Evolutionary conservation across 2,113 vertebrate genomes (phyloP).

Genomic region (Peucedramus taeniatus): DNA sequence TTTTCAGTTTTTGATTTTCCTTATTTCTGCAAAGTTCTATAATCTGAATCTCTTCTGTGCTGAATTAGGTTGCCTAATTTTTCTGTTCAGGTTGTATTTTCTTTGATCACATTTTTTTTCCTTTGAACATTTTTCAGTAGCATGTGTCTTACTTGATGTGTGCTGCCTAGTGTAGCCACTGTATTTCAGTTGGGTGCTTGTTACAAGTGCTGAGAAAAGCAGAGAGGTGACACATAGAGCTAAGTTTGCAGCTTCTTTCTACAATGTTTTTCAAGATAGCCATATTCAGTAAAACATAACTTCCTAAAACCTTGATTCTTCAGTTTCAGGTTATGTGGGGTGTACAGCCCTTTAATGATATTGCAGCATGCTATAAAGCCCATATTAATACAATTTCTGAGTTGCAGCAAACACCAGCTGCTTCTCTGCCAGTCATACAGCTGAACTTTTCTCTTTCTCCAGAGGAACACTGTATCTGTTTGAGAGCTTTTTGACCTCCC

Average conservation of each 20-base stretch:
- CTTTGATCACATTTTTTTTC: neutral
- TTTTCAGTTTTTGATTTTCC: neutral
- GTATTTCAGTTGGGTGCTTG: neutral
- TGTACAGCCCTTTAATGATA: neutral
- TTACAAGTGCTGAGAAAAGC: neutral
- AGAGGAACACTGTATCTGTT: neutral
- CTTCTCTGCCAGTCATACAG: neutral
- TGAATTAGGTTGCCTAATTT: neutral
- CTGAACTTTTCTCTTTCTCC: neutral
- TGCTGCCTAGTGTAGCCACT: fast-evolving
- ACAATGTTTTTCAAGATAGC: neutral
- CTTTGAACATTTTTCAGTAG: neutral
- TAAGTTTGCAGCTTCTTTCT: neutral
- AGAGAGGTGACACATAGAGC: neutral
- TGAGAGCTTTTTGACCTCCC: neutral
- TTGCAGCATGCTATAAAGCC: neutral
- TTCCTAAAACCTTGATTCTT: neutral
- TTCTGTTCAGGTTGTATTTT: neutral
- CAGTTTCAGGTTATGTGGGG: neutral
- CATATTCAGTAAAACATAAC: neutral
- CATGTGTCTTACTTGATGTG: fast-evolving
- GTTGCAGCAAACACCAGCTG: neutral
- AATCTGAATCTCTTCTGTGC: neutral
- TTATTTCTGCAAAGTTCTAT: neutral
- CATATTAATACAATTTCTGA: neutral